These are phyloP conservation scores for Maniola jurtina DNA, from an alignment of 1,140 invertebrate genomes.

Conservation along the genomic window DNA sequence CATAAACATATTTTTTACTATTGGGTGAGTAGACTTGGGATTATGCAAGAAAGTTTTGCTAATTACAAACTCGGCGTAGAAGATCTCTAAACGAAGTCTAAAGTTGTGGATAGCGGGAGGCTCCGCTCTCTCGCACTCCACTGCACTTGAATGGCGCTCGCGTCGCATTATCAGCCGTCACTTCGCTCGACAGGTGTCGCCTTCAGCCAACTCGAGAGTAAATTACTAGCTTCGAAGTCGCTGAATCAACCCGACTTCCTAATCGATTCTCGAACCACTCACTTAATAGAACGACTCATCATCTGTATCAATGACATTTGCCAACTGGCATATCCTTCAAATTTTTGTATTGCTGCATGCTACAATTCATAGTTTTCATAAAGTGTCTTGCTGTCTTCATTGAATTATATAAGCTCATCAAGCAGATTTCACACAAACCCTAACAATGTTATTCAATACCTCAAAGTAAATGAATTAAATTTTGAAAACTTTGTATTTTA, in stretches of 20 bases:
- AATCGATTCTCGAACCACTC: conserved; percentile 73
- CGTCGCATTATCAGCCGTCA: conserved; percentile 77
- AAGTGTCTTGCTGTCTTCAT: not conserved
- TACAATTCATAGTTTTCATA: not conserved
- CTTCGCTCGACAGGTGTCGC: conserved; percentile 75
- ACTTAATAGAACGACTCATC: conserved; percentile 50
- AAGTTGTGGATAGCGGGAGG: conserved; percentile 38
- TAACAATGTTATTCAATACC: not conserved
- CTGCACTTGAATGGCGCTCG: conserved; percentile 69
- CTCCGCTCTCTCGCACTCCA: conserved; percentile 58
- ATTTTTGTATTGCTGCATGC: not conserved
- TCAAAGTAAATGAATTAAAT: conserved; percentile 6
- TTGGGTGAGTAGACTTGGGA: no score
- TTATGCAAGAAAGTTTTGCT: not conserved
- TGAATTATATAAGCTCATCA: not conserved
- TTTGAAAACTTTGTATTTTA: conserved; percentile 17
- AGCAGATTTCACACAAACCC: not conserved
- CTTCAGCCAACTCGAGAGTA: conserved; percentile 77
- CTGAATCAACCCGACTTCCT: conserved; percentile 73
- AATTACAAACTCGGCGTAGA: conserved; percentile 4
- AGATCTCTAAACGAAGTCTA: conserved; percentile 18
- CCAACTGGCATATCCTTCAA: not conserved
- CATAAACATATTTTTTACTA: no score
- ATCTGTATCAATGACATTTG: conserved; percentile 42
- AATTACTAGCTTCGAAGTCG: conserved; percentile 76